These are phyloP conservation scores for Lydus trimaculatus DNA, from an alignment of 2,888 invertebrate genomes.

Conservation along the genomic window DNA sequence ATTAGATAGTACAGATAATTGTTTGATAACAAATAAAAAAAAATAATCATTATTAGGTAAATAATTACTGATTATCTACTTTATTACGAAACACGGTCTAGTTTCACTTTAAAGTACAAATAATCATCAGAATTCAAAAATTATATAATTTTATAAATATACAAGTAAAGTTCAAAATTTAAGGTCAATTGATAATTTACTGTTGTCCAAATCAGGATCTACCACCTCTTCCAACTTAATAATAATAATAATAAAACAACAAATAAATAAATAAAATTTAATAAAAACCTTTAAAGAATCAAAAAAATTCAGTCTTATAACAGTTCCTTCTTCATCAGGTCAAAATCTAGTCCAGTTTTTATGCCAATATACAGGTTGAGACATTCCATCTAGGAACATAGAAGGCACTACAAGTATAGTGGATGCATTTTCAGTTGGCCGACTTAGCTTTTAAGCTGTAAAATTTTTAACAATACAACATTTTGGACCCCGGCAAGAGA, in stretches of 20 bases:
- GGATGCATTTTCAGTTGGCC: no score
- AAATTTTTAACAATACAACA: no score
- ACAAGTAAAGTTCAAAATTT: not conserved
- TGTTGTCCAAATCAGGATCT: not conserved
- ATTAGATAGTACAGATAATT: not conserved
- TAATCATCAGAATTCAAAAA: not conserved
- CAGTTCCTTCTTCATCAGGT: not conserved
- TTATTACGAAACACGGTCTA: no score
- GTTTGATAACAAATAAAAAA: not conserved
- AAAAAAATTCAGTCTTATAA: not conserved
- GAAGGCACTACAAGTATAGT: no score
- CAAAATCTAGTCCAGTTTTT: not conserved
- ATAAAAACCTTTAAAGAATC: not conserved
- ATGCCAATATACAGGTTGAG: no score
- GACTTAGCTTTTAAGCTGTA: no score
- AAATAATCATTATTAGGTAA: not conserved
- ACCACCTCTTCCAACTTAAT: not conserved
- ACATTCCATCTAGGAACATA: no score
- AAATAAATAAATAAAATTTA: not conserved
- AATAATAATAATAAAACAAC: not conserved
- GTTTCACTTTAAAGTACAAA: not conserved
- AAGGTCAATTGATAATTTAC: not conserved
- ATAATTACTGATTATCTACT: not conserved
- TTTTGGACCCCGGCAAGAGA: no score
- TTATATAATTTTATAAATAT: not conserved